Conservation (phyloP, 1,140 invertebrate species). For the Temnothorax curvispinosus region DNA sequence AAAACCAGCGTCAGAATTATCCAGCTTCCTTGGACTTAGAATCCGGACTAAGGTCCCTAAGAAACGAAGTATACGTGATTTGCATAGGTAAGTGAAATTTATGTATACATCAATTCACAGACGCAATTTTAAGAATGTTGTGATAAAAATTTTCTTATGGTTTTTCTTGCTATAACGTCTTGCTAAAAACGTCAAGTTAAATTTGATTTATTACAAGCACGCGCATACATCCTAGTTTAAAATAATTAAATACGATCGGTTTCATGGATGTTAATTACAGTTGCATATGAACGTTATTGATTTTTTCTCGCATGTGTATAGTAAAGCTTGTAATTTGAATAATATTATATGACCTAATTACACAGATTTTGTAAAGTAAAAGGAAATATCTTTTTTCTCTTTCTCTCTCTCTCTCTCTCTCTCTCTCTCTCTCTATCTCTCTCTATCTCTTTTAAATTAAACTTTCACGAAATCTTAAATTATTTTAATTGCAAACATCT, state of each 20-base stretch:
- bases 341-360: neutral
- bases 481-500: neutral
- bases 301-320: neutral
- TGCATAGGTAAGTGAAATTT: neutral
- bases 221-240: neutral
- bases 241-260: neutral
- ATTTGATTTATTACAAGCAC: neutral
- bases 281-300: constrained; percentile 1
- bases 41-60: constrained; percentile 90
- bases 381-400: no score
- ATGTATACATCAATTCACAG: neutral
- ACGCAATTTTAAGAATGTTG: neutral
- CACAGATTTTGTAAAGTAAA: neutral
- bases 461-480: neutral
- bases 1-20: constrained; percentile 91
- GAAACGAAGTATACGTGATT: neutral
- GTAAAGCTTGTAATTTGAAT: neutral
- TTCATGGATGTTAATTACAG: neutral
- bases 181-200: neutral
- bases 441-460: neutral
- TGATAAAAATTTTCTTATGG: neutral
- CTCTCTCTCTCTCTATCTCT: no score
- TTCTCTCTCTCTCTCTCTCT: no score
- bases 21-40: constrained; percentile 89
- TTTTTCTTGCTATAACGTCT: neutral